Percentiles rank a stretch among this genome's conserved stretches.
Evolutionary conservation across 2,113 vertebrate species (phyloP).

Genomic region (Mionectes macconnelli): DNA sequence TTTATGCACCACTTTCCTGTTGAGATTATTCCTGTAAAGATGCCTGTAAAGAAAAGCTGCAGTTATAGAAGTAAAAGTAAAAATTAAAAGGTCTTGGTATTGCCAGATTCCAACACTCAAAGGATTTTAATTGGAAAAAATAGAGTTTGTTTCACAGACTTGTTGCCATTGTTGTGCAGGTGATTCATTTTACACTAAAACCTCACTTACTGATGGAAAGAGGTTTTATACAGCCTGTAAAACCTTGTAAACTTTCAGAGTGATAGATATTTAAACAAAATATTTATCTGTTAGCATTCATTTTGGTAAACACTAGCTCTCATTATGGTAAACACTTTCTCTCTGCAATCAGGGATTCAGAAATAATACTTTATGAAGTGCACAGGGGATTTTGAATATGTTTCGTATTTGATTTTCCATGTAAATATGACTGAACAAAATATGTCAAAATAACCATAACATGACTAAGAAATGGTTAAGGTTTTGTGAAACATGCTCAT

Average conservation of each 20-base stretch:
- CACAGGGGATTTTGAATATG: neutral
- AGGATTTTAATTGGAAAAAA: neutral
- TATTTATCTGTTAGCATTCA: neutral
- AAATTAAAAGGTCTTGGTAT: neutral
- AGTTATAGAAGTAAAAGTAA: neutral
- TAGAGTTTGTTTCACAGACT: neutral
- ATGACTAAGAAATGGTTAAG: neutral
- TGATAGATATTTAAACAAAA: neutral
- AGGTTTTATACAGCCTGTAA: neutral
- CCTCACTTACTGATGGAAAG: neutral
- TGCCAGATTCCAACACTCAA: neutral
- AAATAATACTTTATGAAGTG: neutral
- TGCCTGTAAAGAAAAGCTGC: neutral
- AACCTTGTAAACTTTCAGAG: neutral
- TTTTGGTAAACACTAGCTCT: neutral
- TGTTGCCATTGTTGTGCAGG: neutral
- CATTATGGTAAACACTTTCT: neutral
- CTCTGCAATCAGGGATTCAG: neutral
- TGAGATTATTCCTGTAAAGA: neutral
- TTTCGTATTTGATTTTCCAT: neutral
- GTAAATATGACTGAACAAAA: neutral
- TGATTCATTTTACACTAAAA: neutral
- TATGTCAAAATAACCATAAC: neutral
- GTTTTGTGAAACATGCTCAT: neutral
- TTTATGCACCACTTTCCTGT: neutral